phyloP scores from a whole-genome alignment of 2,888 invertebrate genomes.

The Drosophila eohydei region DNA sequence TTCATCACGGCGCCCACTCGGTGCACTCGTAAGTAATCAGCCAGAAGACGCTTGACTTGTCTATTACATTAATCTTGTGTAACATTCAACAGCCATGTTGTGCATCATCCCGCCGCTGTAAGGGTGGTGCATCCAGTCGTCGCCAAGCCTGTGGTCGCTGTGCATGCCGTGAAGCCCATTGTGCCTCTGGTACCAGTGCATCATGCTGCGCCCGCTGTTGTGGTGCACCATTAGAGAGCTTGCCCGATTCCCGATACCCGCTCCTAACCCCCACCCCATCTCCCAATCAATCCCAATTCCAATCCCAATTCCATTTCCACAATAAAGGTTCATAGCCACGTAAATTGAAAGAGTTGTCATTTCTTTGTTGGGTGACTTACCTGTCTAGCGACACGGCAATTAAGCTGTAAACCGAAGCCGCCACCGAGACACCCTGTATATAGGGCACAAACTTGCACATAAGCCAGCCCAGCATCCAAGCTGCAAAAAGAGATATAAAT shows the following conservation, averaged over 20 bases:
- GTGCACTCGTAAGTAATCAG: conserved; percentile 80
- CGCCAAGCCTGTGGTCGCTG: conserved; percentile 77
- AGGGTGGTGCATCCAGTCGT: conserved; percentile 79
- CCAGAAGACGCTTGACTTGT: background rate
- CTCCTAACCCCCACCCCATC: background rate
- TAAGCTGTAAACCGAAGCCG: conserved; percentile 97
- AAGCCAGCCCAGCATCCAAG: conserved; percentile 97
- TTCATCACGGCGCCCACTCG: conserved; percentile 82
- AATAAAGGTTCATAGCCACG: conserved; percentile 68
- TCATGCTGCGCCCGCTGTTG: conserved; percentile 81
- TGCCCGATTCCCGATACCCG: background rate
- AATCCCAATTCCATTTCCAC: conserved; percentile 37
- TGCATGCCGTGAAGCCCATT: conserved; percentile 64
- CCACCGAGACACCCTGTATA: conserved; percentile 97
- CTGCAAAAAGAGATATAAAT: conserved; percentile 85
- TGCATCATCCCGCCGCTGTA: conserved; percentile 84
- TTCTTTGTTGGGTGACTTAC: conserved; percentile 86
- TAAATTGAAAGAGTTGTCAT: conserved; percentile 37
- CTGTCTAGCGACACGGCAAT: conserved; percentile 97
- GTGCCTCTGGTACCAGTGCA: conserved; percentile 82
- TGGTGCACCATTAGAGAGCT: conserved; percentile 80
- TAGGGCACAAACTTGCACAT: conserved; percentile 99
- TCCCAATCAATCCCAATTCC: conserved; percentile 14
- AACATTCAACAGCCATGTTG: conserved; percentile 70
- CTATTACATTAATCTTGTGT: conserved; percentile 7